Evolutionary conservation across 2,797 vertebrate genomes (phyloP).

Genomic region (Anguilla marmorata): DNA sequence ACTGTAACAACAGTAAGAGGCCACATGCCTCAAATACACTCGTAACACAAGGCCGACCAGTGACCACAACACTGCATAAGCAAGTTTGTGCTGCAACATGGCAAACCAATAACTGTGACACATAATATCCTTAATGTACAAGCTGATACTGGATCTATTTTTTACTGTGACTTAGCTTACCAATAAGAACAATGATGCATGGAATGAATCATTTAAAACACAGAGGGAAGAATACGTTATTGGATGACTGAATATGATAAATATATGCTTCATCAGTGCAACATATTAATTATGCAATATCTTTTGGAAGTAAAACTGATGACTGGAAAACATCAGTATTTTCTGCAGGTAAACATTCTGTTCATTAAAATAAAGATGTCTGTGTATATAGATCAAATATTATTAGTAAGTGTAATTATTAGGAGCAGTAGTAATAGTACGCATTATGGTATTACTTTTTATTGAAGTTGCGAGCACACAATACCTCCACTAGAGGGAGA

Average conservation of each 20-base stretch:
- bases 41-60: not conserved
- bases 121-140: not conserved
- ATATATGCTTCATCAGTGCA: not conserved
- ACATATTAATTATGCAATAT: not conserved
- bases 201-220: not conserved
- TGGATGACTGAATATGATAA: not conserved
- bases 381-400: not conserved
- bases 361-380: not conserved
- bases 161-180: constrained; percentile 1
- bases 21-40: not conserved
- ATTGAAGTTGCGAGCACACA: not conserved
- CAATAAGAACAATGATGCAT: not conserved
- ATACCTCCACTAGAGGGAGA: constrained; percentile 60
- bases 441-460: not conserved
- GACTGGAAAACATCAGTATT: not conserved
- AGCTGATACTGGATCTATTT: constrained; percentile 9
- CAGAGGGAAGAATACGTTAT: not conserved
- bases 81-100: not conserved
- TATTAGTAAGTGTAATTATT: no score
- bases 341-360: not conserved
- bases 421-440: no score
- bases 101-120: not conserved
- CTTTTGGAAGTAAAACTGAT: not conserved
- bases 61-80: not conserved
- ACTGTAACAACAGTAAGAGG: not conserved